Percentiles rank a stretch among this genome's conserved stretches.
Conservation (phyloP, 2,888 invertebrate genomes). For the Tenthredo mesomela region DNA sequence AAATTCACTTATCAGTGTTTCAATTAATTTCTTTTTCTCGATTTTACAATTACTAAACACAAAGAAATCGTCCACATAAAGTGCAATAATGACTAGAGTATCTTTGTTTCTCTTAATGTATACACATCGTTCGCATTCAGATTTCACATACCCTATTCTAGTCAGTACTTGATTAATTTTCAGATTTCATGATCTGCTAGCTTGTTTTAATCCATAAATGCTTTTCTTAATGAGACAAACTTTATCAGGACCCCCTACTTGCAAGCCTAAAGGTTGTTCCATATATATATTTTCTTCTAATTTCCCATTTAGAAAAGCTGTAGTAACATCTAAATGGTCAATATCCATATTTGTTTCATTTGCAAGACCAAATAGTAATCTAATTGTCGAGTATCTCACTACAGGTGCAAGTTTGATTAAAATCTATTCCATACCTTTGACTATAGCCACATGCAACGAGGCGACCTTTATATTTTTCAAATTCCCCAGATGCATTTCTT, state of each 20-base stretch:
- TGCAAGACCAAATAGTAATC: slow-evolving; percentile 2
- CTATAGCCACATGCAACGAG: slow-evolving; percentile 26
- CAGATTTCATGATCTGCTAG: slow-evolving; percentile 55
- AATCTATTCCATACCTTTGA: slow-evolving; percentile 12
- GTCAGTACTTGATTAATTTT: slow-evolving; percentile 44
- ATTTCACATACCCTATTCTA: neutral
- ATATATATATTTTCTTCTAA: slow-evolving; percentile 20
- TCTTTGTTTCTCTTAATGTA: neutral
- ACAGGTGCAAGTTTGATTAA: slow-evolving; percentile 18
- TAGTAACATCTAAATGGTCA: slow-evolving; percentile 11
- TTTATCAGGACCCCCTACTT: slow-evolving; percentile 14
- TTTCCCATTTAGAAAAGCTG: slow-evolving; percentile 8
- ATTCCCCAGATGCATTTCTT: neutral
- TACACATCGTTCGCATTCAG: slow-evolving; percentile 2
- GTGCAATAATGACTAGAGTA: neutral
- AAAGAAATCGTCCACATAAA: slow-evolving; percentile 53
- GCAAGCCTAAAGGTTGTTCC: slow-evolving; percentile 17
- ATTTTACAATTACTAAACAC: slow-evolving; percentile 12
- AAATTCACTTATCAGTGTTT: slow-evolving; percentile 14
- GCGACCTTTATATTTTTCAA: slow-evolving; percentile 6
- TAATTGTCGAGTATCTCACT: neutral
- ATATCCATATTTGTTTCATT: neutral
- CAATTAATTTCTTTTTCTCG: slow-evolving; percentile 28
- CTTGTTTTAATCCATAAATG: slow-evolving; percentile 58
- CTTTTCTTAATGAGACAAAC: slow-evolving; percentile 57